A percentile compares a stretch with the other conserved stretches of the same genome.
These are phyloP conservation scores for Arnoldichthys spilopterus DNA, from an alignment of 2,797 vertebrate species.

Conservation along the genomic window DNA sequence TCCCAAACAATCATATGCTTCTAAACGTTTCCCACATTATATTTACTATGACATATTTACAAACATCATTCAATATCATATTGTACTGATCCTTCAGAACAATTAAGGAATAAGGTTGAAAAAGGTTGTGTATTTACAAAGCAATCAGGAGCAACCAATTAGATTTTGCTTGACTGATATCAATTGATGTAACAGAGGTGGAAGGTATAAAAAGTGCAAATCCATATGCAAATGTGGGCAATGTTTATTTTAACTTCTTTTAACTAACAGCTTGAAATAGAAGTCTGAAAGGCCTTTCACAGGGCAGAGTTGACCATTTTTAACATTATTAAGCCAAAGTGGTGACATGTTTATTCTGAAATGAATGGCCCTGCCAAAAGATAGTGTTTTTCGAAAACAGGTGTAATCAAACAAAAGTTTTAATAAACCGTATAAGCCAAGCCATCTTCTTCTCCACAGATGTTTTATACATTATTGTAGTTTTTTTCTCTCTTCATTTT, in stretches of 20 bases:
- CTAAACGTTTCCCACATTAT: conserved; percentile 37
- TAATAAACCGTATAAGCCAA: background rate
- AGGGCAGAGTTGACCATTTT: background rate
- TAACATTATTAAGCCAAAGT: background rate
- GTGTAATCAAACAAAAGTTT: background rate
- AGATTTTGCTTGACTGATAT: background rate
- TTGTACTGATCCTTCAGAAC: background rate
- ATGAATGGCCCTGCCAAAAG: background rate
- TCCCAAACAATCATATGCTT: background rate
- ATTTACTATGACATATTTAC: conserved; percentile 49
- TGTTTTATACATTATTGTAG: background rate
- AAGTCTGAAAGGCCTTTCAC: conserved; percentile 1
- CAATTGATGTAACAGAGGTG: background rate
- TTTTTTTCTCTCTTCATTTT: conserved; percentile 3
- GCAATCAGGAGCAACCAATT: background rate
- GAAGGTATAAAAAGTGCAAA: conserved; percentile 1
- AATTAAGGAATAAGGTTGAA: background rate
- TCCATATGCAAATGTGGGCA: background rate
- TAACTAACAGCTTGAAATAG: background rate
- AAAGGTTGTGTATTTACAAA: conserved; percentile 17
- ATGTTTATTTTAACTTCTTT: background rate
- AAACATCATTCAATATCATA: conserved; percentile 35
- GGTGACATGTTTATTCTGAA: no score
- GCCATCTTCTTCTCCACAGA: background rate
- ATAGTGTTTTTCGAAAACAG: background rate